Evolutionary conservation across 1,140 invertebrate species (phyloP).

Genomic region (Phymorhynchus buccinoides): DNA sequence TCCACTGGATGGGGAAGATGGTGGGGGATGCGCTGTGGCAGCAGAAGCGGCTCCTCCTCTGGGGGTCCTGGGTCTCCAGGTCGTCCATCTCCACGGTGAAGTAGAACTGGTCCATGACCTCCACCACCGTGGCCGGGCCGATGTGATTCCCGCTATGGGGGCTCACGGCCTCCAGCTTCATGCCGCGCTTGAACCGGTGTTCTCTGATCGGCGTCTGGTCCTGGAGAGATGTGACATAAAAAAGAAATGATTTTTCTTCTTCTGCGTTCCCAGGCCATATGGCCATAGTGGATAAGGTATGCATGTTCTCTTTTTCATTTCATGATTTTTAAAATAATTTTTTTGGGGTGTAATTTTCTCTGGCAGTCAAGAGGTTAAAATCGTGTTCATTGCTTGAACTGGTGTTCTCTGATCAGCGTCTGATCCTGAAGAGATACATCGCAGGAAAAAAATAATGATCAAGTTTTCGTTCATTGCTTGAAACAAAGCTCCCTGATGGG

Average conservation of each 20-base stretch:
- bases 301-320: no score
- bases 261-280: no score
- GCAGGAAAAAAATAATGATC: neutral
- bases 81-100: slow-evolving; percentile 79
- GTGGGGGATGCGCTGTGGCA: slow-evolving; percentile 68
- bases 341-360: no score
- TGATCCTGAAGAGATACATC: slow-evolving; percentile 60
- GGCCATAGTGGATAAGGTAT: no score
- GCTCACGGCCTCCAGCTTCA: slow-evolving; percentile 83
- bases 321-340: neutral
- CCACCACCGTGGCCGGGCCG: slow-evolving; percentile 80
- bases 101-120: slow-evolving; percentile 80
- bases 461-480: no score
- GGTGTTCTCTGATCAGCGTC: slow-evolving; percentile 64
- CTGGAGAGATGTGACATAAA: slow-evolving; percentile 40
- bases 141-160: slow-evolving; percentile 79
- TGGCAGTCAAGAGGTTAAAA: no score
- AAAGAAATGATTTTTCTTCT: neutral
- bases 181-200: slow-evolving; percentile 78
- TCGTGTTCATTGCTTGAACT: no score
- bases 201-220: slow-evolving; percentile 60
- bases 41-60: slow-evolving; percentile 58
- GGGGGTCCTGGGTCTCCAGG: slow-evolving; percentile 25
- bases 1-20: slow-evolving; percentile 73
- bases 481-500: no score